Evolutionary conservation across 2,888 invertebrate genomes (phyloP), one percentile per base, ranked within the genome.

Genomic region (Tachina lurida): DNA sequence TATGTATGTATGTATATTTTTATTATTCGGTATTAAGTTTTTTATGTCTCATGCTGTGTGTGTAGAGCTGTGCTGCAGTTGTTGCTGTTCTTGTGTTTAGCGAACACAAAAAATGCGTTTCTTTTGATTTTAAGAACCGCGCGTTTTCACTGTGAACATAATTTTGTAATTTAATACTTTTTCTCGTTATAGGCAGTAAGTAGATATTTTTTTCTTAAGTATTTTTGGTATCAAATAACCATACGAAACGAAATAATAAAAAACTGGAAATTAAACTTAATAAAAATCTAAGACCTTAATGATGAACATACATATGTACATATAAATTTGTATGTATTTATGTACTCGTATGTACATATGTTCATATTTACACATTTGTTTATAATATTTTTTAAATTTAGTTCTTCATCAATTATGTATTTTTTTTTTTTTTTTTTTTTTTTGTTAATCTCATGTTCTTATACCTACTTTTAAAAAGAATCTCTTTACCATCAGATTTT

Each of bases 151-250:
- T 86, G 75, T 76, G 90, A 31, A 31, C 31, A 31, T 90, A 89
- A 75, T 81, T 31, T 90, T 90, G 91, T 90, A 91, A 91, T 90
- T 91, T 87, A 91, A 91, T 91, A 91, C 91, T 91, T 88, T 86
- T 80, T 88, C 73, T 89, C 87, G 82, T 65, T 70, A 74, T 74
- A 75, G 47, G 68, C 39, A 67, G 17, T 74, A 75, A 54, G 62
- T 45, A 67, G 17, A 75, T 68, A 60, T 45, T 22, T 70, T 70
- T 78, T 77, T 39, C 39, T 77, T 78, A 54, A 58, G 73, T 84
- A 83, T 78, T 67, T 82, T 15, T 74, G 54, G 67, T 90, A 91
- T 91, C 91, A 87, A 87, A 91, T 91, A 87, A 90, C 91, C 88
- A 81, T 78, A 87, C 80, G 81, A 81, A 81, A 70, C 17, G n/a